Conservation (phyloP, 1,140 invertebrate genomes). For the Meloidogyne exigua region DNA sequence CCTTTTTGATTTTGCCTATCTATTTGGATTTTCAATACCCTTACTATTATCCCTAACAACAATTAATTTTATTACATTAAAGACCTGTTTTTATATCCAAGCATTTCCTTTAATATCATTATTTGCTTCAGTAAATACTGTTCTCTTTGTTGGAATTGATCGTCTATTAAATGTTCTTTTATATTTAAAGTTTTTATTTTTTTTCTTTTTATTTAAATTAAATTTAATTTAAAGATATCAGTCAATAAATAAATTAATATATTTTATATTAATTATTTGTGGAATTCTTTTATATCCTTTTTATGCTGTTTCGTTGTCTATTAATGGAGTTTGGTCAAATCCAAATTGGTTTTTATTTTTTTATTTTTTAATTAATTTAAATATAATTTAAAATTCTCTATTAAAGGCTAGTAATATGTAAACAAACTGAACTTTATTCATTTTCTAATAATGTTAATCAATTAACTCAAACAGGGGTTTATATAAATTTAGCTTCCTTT, state of each 20-base stretch:
- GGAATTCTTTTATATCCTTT: background rate
- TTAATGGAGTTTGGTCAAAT: background rate
- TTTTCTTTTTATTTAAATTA: background rate
- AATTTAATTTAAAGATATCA: background rate
- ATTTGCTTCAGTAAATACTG: conserved; percentile 1
- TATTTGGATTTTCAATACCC: background rate
- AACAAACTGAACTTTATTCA: background rate
- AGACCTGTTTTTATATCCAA: background rate
- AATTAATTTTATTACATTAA: background rate
- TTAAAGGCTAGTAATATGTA: background rate
- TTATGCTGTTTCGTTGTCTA: background rate
- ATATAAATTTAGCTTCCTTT: background rate
- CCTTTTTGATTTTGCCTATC: background rate
- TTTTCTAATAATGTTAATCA: background rate
- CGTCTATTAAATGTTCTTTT: background rate
- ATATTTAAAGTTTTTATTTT: background rate
- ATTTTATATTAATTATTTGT: background rate
- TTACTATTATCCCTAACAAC: background rate
- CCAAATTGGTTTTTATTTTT: background rate
- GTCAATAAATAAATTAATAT: background rate
- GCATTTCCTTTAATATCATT: background rate
- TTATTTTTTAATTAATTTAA: background rate
- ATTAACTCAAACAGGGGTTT: background rate
- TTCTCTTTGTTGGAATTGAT: background rate
- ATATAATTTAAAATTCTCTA: background rate